Percentiles rank a stretch among this genome's conserved stretches.
phyloP scores from a whole-genome alignment of 2,797 vertebrate genomes.

The Propithecus deckenii region DNA sequence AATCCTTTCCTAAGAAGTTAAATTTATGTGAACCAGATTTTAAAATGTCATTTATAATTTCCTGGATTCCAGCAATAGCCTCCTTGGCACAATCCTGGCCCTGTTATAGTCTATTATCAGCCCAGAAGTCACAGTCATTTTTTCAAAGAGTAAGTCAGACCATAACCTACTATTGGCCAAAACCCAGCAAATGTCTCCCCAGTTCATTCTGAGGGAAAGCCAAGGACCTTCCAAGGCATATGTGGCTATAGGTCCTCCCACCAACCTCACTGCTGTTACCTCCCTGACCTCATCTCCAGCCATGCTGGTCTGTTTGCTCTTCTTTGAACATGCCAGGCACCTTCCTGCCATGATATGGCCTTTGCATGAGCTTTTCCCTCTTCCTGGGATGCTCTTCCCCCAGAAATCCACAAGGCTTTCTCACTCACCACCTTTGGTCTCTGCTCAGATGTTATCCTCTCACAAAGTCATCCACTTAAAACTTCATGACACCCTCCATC shows the following conservation, averaged over 20 bases:
- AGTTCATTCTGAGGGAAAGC: not conserved
- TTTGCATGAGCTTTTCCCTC: not conserved
- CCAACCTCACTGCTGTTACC: not conserved
- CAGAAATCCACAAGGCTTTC: not conserved
- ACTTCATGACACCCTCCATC: not conserved
- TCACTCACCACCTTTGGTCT: not conserved
- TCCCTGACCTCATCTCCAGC: not conserved
- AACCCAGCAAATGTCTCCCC: not conserved
- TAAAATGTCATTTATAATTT: not conserved
- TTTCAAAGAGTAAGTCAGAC: not conserved
- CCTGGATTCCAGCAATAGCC: not conserved
- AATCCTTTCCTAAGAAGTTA: constrained; percentile 24
- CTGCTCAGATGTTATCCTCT: not conserved
- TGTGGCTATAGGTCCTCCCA: no score
- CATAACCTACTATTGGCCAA: not conserved
- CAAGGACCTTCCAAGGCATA: not conserved
- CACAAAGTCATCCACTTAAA: not conserved
- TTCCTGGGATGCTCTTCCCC: no score
- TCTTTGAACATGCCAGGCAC: not conserved
- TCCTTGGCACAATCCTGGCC: not conserved
- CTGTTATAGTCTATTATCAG: not conserved
- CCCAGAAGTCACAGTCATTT: not conserved
- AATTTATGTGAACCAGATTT: constrained; percentile 14
- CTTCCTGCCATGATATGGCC: not conserved
- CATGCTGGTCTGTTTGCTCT: not conserved